Evolutionary conservation across 2,888 invertebrate species (phyloP).

Genomic region (Syrphus vitripennis): DNA sequence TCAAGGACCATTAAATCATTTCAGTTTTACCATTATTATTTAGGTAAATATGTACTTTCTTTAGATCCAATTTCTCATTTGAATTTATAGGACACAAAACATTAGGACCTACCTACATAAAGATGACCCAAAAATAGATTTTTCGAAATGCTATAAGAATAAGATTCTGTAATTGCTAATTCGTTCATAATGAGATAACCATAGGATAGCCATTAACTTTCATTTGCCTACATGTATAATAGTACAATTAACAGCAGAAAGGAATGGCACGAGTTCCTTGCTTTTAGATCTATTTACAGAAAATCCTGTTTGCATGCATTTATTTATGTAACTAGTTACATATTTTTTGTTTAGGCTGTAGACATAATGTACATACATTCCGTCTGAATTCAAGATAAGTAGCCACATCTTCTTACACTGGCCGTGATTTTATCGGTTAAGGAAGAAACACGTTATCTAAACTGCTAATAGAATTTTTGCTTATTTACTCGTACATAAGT

Average conservation of each 20-base stretch:
- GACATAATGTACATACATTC: background rate
- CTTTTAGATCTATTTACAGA: background rate
- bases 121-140: background rate
- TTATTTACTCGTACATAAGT: no score
- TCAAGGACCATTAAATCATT: no score
- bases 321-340: background rate
- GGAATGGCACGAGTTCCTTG: background rate
- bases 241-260: no score
- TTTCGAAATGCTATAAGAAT: background rate
- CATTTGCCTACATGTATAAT: no score
- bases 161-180: constrained; percentile 26
- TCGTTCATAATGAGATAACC: constrained; percentile 3
- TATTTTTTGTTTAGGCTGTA: no score
- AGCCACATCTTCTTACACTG: background rate
- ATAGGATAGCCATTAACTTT: constrained; percentile 1
- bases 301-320: constrained; percentile 22
- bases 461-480: constrained; percentile 9
- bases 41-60: background rate
- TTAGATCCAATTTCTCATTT: background rate
- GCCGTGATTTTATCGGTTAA: constrained; percentile 31
- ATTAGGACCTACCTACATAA: background rate
- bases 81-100: background rate
- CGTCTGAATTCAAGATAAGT: background rate
- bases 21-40: no score
- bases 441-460: constrained; percentile 14